These are phyloP conservation scores for Mastigias papua DNA, from an alignment of 30 jellyfish, hydroid and myxozoan species.

Conservation along the genomic window DNA sequence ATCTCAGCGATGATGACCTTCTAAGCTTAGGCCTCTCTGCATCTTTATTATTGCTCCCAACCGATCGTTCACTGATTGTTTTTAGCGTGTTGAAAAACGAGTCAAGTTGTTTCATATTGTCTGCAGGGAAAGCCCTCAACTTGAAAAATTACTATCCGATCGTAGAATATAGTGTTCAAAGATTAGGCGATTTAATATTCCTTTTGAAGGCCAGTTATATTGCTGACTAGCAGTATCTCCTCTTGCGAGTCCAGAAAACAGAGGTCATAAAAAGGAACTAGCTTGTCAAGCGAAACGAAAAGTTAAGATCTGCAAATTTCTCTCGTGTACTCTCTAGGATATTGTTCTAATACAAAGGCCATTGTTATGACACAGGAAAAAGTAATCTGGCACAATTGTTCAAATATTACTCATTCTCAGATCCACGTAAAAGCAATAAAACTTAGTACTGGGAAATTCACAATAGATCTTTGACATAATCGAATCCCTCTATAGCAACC, in stretches of 20 bases:
- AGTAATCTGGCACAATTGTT: not conserved
- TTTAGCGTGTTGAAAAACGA: constrained; percentile 19
- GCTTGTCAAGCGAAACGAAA: constrained; percentile 7
- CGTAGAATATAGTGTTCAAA: not conserved
- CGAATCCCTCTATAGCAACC: not conserved
- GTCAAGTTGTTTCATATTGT: constrained; percentile 39
- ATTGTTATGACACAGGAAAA: constrained; percentile 22
- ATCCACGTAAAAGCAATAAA: constrained; percentile 4
- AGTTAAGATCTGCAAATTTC: not conserved
- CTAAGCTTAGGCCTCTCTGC: constrained; percentile 6
- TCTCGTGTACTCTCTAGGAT: not conserved
- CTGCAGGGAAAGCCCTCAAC: not conserved
- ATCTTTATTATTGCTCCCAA: not conserved
- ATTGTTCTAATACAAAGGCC: not conserved
- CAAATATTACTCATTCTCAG: not conserved
- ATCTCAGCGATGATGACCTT: constrained; percentile 32
- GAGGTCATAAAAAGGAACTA: not conserved
- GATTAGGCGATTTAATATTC: not conserved
- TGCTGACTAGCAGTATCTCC: not conserved
- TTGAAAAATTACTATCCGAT: not conserved
- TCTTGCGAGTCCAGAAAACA: not conserved
- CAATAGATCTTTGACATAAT: not conserved
- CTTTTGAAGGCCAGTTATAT: not conserved
- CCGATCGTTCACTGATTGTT: constrained; percentile 20
- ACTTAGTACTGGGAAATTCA: constrained; percentile 1